Percentiles rank a stretch among this genome's conserved stretches.
Evolutionary conservation across 2,888 invertebrate genomes (phyloP).

Genomic region (Mesorhabditis belari): DNA sequence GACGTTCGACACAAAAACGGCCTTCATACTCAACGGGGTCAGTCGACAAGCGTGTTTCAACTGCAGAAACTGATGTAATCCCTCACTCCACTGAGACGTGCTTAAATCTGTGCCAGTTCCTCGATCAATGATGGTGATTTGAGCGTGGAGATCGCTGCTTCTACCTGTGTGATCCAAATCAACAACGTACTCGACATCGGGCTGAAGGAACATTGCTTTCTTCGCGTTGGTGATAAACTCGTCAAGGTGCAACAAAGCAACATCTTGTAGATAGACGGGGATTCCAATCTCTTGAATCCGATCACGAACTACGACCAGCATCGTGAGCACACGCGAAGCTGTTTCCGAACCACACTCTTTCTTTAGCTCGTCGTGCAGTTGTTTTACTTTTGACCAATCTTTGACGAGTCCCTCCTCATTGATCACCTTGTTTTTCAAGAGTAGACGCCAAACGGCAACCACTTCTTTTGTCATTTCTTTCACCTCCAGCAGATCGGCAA

Average conservation of each 20-base stretch:
- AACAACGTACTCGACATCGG: slow-evolving; percentile 12
- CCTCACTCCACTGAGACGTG: slow-evolving; percentile 54
- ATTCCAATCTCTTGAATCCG: slow-evolving; percentile 1
- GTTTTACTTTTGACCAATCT: too few relatives aligned
- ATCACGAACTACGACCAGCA: slow-evolving; percentile 1
- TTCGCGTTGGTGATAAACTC: slow-evolving; percentile 2
- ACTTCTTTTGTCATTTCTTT: not conserved
- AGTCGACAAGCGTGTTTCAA: slow-evolving; percentile 53
- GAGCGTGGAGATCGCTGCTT: slow-evolving; percentile 1
- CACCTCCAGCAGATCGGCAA: not conserved
- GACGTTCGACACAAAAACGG: slow-evolving; percentile 55
- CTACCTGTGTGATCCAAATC: slow-evolving; percentile 4
- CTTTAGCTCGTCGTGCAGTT: too few relatives aligned
- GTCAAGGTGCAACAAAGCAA: slow-evolving; percentile 1
- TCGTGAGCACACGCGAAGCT: not conserved
- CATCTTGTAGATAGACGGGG: not conserved
- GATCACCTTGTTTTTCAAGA: slow-evolving; percentile 1
- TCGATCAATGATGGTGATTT: slow-evolving; percentile 11
- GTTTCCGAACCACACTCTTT: not conserved
- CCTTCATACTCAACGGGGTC: slow-evolving; percentile 50
- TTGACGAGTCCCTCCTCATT: slow-evolving; percentile 1
- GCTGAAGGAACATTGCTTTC: not conserved
- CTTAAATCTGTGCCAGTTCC: slow-evolving; percentile 53
- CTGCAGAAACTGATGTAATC: slow-evolving; percentile 33
- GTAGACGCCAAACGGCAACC: not conserved